Evolutionary conservation across 2,113 vertebrate genomes (phyloP).

Genomic region (Pachyramphus minor): DNA sequence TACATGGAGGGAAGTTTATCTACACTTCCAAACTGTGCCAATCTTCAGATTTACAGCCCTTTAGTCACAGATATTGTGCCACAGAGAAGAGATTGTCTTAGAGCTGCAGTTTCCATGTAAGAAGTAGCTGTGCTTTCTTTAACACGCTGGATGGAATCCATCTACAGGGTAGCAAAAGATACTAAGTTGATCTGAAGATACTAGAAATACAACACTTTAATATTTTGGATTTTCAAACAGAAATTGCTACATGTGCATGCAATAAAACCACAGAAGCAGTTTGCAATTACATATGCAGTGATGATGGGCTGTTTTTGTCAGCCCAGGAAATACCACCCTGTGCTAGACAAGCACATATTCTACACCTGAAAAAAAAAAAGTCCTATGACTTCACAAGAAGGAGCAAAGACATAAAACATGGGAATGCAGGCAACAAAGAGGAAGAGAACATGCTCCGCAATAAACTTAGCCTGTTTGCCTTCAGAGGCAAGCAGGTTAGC

Average conservation of each 20-base stretch:
- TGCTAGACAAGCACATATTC: background rate
- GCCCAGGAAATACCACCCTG: background rate
- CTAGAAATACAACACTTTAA: background rate
- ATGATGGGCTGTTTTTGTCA: background rate
- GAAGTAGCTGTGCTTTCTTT: background rate
- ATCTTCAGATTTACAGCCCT: background rate
- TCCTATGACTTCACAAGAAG: background rate
- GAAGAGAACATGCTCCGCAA: background rate
- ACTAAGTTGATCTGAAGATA: background rate
- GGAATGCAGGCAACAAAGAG: background rate
- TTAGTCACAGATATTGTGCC: background rate
- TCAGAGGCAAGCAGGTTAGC: background rate
- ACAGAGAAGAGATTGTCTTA: background rate
- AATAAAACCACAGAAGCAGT: background rate
- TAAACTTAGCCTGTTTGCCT: background rate
- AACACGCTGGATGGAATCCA: background rate
- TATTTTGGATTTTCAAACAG: background rate
- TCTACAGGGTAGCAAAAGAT: background rate
- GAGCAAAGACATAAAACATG: background rate
- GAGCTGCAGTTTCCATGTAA: background rate
- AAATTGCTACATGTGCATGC: background rate
- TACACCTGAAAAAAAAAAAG: background rate
- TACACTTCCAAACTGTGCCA: background rate
- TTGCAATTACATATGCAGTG: background rate
- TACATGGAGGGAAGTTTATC: background rate